Base-by-base conservation (phyloP, 2,113 vertebrate species). In the Hiodon tergisus region DNA sequence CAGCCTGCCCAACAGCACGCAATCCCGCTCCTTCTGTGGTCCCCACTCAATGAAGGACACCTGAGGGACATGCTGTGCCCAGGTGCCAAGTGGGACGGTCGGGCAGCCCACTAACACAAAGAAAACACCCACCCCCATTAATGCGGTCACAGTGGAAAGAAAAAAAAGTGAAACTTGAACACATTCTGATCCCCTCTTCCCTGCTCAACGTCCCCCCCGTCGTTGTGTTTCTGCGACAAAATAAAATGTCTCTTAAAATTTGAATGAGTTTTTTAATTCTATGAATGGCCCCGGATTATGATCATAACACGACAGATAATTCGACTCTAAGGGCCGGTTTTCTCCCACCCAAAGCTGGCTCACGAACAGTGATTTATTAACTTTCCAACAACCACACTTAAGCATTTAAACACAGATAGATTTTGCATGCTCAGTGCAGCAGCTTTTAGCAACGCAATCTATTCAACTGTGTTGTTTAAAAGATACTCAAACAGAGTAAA, bases 41-140 rank as follows among this genome's bases (percentile, higher is more conserved):
- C 10, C 60, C 2, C 61, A 7, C 16, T 8, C 16, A n/a, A 63
- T n/a, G 13, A 5, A 10, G 61, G 5, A 63, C 2, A 31, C 17
- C 13, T 2, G 4, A 3, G 7, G 61, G 16, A n/a, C 1, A 16
- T 8, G 16, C n/a, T 31, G 61, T 47, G 31, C 31, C 46, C 63
- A 66, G 31, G 63, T 8, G 2, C 46, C 11, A 17, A 11, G 46
- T 2, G 31, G 46, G 31, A 10, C 31, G 7, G 9, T 47, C 63
- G 13, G 76, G 82, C 69, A 78, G 46, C 8, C 59, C 74, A 81
- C 71, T 79, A 70, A 69, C 78, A 80, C 78, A 78, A 68, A 69
- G 73, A 78, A 82, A 82, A 84, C 79, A 78, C 73, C 60, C 31
- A 31, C 31, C 31, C 31, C 31, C 31, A 31, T 31, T 31, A 31